Evolutionary conservation across 2,888 invertebrate genomes (phyloP).

Genomic region (Tupiocoris notatus): DNA sequence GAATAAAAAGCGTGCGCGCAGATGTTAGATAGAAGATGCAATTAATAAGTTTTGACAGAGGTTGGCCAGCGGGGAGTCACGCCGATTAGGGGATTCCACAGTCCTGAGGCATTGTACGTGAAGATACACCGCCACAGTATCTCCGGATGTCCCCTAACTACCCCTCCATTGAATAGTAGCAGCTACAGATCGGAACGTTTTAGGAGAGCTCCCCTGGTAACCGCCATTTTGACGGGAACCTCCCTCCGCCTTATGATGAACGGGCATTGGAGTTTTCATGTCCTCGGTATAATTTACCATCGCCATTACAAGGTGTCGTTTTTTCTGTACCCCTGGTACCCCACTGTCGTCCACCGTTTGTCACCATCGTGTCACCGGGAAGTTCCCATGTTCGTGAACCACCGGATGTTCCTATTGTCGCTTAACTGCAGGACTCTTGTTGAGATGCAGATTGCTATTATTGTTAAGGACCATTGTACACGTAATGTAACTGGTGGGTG

Average conservation of each 20-base stretch:
- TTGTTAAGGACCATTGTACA: not conserved
- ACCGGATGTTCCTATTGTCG: not conserved
- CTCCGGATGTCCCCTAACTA: too few species aligned
- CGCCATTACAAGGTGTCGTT: not conserved
- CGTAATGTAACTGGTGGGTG: too few species aligned
- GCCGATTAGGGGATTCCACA: not conserved
- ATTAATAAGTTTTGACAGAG: not conserved
- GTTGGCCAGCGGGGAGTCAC: not conserved
- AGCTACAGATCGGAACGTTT: too few species aligned
- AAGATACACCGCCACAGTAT: too few species aligned
- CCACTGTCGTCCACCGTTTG: too few species aligned
- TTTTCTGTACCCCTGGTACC: too few species aligned
- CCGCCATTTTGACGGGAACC: slow-evolving; percentile 27
- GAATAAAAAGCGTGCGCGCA: not conserved
- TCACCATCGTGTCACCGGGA: too few species aligned
- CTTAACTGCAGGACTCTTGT: not conserved
- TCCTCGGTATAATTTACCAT: slow-evolving; percentile 11
- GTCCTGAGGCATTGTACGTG: too few species aligned
- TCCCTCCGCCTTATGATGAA: too few species aligned
- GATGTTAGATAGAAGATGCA: not conserved
- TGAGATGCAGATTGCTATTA: not conserved
- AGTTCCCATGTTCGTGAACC: not conserved
- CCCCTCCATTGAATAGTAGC: too few species aligned
- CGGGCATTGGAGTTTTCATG: not conserved
- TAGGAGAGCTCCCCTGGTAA: not conserved